Conservation (phyloP, 2,797 vertebrate genomes). For the Mionectes olivaceus region DNA sequence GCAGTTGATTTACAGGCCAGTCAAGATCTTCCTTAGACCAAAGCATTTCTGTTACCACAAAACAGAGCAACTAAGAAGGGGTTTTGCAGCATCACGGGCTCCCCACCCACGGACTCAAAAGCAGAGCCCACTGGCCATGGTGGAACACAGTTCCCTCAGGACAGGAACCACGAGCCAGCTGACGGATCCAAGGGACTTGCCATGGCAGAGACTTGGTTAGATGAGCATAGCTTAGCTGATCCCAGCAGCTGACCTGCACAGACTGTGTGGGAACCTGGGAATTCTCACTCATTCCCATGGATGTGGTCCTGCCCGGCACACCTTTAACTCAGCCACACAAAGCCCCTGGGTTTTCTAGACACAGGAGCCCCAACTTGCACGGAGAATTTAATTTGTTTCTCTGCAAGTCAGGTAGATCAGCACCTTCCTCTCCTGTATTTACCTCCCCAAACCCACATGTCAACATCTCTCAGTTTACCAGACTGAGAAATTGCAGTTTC, state of each 20-base stretch:
- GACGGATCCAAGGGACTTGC: neutral
- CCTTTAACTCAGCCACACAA: neutral
- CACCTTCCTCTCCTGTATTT: neutral
- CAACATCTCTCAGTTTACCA: neutral
- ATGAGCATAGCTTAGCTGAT: neutral
- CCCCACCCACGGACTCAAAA: accelerated
- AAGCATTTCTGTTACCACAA: neutral
- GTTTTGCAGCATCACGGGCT: neutral
- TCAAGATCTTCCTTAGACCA: neutral
- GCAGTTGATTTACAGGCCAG: neutral
- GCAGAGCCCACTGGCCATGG: accelerated
- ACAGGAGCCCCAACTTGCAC: too few relatives aligned
- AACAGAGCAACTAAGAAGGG: neutral
- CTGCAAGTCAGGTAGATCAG: neutral
- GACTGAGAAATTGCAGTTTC: neutral
- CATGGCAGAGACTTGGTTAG: neutral
- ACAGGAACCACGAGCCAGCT: neutral
- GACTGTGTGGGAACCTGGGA: too few relatives aligned
- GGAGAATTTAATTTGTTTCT: neutral
- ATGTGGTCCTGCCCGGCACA: neutral
- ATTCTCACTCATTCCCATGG: accelerated
- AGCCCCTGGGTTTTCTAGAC: neutral
- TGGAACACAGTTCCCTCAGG: neutral
- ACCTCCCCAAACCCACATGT: neutral
- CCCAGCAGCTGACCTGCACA: neutral